Conservation (phyloP, 2,888 invertebrate species). For the Oxyteleia sp. region DNA sequence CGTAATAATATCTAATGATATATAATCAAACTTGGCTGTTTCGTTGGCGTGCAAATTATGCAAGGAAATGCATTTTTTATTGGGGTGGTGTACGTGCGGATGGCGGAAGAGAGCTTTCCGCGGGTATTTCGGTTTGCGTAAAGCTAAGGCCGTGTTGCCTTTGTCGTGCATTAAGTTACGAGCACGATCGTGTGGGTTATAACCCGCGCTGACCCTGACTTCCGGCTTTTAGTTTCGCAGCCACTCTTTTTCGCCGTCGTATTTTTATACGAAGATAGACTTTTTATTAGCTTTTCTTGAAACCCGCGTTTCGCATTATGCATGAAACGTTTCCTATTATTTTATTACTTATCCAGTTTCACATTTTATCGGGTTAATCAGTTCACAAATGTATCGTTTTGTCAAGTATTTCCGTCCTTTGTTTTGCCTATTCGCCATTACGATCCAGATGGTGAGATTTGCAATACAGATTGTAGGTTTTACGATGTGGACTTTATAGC, state of each 20-base stretch:
- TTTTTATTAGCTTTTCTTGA: conserved; percentile 3
- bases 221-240: conserved; percentile 10
- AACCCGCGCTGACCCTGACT: conserved; percentile 6
- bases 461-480: too few relatives aligned
- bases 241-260: not conserved
- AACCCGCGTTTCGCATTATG: not conserved
- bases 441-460: too few relatives aligned
- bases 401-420: too few relatives aligned
- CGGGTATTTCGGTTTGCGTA: not conserved
- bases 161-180: conserved; percentile 17
- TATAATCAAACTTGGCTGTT: too few relatives aligned
- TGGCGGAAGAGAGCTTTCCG: not conserved
- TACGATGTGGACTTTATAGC: too few relatives aligned
- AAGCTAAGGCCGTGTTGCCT: not conserved
- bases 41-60: too few relatives aligned
- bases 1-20: too few relatives aligned
- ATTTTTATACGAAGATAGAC: not conserved
- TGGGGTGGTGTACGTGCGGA: too few relatives aligned
- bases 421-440: too few relatives aligned
- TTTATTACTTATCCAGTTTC: not conserved
- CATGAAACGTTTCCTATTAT: not conserved
- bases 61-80: not conserved
- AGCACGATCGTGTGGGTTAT: not conserved
- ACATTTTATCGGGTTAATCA: not conserved
- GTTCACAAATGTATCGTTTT: not conserved